Percentiles rank a stretch among this genome's conserved stretches.
These are phyloP conservation scores for Loriculus beryllinus DNA, from an alignment of 2,797 vertebrate species.

Conservation along the genomic window DNA sequence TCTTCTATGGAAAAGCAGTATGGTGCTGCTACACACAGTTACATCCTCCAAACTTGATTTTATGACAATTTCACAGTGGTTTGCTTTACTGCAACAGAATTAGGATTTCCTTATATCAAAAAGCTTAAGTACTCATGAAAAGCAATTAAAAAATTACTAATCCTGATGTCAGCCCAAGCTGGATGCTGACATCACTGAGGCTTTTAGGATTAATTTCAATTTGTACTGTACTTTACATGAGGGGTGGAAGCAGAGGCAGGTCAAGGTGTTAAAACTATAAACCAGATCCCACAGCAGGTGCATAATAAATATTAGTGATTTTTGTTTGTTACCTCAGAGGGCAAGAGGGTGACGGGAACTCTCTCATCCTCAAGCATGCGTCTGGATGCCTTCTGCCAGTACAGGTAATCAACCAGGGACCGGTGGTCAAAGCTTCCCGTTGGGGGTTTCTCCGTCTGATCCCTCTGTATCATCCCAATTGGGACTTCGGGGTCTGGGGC, in stretches of 20 bases:
- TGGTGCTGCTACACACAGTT: not conserved
- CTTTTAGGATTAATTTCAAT: constrained; percentile 11
- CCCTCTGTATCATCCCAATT: constrained; percentile 91
- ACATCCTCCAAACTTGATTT: not conserved
- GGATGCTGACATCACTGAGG: not conserved
- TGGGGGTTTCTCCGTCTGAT: constrained; percentile 92
- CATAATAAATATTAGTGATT: constrained; percentile 1
- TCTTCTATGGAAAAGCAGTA: not conserved
- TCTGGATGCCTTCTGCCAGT: constrained; percentile 93
- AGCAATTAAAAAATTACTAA: not conserved
- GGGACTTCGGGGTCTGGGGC: constrained; percentile 91
- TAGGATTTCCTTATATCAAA: not conserved
- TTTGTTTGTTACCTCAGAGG: constrained; percentile 85
- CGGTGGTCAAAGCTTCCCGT: constrained; percentile 92
- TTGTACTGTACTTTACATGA: not conserved
- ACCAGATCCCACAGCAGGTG: not conserved
- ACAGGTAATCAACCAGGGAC: constrained; percentile 92
- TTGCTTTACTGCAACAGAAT: not conserved
- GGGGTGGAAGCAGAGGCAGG: not conserved
- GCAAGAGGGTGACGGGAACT: constrained; percentile 86
- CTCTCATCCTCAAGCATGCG: constrained; percentile 94
- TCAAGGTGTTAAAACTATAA: not conserved
- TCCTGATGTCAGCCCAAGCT: not conserved
- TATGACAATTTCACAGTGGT: not conserved
- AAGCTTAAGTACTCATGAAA: not conserved